Conservation (phyloP, 2,888 invertebrate species). For the Ophioninae sp. region DNA sequence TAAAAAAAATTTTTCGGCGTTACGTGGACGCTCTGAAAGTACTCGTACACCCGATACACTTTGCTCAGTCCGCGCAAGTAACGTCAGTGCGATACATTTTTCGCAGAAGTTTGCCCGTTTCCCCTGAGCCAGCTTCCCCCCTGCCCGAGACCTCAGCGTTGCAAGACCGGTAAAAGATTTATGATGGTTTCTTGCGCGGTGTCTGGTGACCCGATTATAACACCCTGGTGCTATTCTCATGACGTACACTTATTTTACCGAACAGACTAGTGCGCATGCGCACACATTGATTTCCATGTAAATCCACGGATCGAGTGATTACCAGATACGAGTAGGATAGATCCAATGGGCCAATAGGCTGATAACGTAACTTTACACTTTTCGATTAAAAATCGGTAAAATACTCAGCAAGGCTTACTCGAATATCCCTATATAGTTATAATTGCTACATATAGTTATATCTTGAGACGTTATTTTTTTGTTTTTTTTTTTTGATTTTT, state of each 20-base stretch:
- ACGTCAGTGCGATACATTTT: constrained; percentile 50
- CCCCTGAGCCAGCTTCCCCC: constrained; percentile 14
- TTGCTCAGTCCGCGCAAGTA: constrained; percentile 13
- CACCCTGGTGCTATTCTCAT: constrained; percentile 35
- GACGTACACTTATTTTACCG: neutral
- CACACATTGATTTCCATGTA: neutral
- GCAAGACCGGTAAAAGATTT: constrained; percentile 59
- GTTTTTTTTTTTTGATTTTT: too few species aligned
- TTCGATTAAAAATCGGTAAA: neutral
- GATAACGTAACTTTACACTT: neutral
- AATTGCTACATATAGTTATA: too few species aligned
- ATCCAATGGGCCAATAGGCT: neutral
- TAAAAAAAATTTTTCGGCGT: constrained; percentile 2
- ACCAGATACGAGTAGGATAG: neutral
- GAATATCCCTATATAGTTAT: neutral
- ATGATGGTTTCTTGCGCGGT: constrained; percentile 70
- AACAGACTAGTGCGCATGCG: neutral
- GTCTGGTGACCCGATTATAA: constrained; percentile 76
- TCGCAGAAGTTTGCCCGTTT: constrained; percentile 48
- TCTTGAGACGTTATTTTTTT: too few species aligned
- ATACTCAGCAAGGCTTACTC: neutral
- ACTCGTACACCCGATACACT: constrained; percentile 12
- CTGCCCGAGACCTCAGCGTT: neutral
- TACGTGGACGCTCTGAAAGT: neutral
- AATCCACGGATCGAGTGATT: neutral